Evolutionary conservation across 1,140 invertebrate species (phyloP).

Genomic region (Mercenaria mercenaria): DNA sequence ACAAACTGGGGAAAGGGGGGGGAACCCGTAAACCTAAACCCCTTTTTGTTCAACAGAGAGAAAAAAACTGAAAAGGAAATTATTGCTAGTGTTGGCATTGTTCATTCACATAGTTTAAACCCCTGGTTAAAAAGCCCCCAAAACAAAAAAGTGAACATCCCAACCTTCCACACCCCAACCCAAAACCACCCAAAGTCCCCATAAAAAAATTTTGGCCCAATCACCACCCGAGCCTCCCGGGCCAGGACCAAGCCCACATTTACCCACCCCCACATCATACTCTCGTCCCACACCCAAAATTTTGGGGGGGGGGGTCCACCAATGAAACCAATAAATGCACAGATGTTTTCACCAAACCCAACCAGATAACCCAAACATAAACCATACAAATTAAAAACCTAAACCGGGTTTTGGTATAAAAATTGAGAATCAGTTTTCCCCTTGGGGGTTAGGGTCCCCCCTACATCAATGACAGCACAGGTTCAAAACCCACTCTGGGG

Average conservation of each 20-base stretch:
- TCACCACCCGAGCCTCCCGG: constrained; percentile 57
- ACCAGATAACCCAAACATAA: constrained; percentile 73
- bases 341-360: constrained; percentile 75
- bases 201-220: constrained; percentile 56
- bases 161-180: constrained; percentile 54
- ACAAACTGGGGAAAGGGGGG: constrained; percentile 75
- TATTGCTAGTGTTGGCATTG: constrained; percentile 62
- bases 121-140: constrained; percentile 52
- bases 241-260: constrained; percentile 50
- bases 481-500: constrained; percentile 89
- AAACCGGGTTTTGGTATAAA: constrained; percentile 91
- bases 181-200: constrained; percentile 62
- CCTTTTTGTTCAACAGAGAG: constrained; percentile 51
- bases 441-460: constrained; percentile 94
- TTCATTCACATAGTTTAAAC: constrained; percentile 46
- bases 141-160: constrained; percentile 3
- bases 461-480: constrained; percentile 93
- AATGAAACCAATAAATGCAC: constrained; percentile 72
- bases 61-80: constrained; percentile 49
- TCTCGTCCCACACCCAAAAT: constrained; percentile 60
- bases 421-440: constrained; percentile 91
- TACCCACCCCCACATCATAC: constrained; percentile 60
- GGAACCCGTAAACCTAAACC: constrained; percentile 34
- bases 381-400: constrained; percentile 68
- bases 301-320: constrained; percentile 67